Evolutionary conservation across 2,797 vertebrate species (phyloP).

Genomic region (Lycodopsis pacificus): DNA sequence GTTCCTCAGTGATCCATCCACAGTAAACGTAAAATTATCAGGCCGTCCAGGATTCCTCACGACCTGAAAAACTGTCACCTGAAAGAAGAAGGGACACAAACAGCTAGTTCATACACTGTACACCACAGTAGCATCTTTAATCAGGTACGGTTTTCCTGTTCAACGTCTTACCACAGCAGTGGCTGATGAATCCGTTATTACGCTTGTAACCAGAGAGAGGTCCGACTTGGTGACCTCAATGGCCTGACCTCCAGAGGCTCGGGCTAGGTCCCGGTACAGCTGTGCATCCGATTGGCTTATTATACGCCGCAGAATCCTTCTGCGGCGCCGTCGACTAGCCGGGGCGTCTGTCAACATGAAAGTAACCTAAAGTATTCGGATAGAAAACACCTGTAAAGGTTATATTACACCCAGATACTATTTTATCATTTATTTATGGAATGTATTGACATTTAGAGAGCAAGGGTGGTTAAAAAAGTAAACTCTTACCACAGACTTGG

Average conservation of each 20-base stretch:
- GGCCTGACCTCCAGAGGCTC: slow-evolving; percentile 75
- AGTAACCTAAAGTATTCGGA: slow-evolving; percentile 63
- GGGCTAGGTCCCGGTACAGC: slow-evolving; percentile 76
- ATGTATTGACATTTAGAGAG: neutral
- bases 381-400: too few species aligned
- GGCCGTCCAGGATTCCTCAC: slow-evolving; percentile 57
- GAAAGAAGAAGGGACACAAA: neutral
- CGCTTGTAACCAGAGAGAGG: slow-evolving; percentile 58
- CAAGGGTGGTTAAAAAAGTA: neutral
- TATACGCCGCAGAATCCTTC: neutral
- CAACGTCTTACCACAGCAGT: slow-evolving; percentile 59
- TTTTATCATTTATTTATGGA: neutral
- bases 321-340: slow-evolving; percentile 27
- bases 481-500: slow-evolving; percentile 71
- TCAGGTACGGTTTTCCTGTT: neutral
- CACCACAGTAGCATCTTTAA: neutral
- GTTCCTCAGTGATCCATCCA: slow-evolving; percentile 71
- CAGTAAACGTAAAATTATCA: slow-evolving; percentile 68
- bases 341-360: slow-evolving; percentile 73
- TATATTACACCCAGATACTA: neutral
- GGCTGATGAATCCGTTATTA: slow-evolving; percentile 72
- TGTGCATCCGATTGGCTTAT: slow-evolving; percentile 30
- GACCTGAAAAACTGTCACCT: slow-evolving; percentile 80
- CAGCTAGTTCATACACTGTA: neutral
- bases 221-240: slow-evolving; percentile 73